Evolutionary conservation across 1,140 invertebrate species (phyloP).

Genomic region (Apis mellifera): DNA sequence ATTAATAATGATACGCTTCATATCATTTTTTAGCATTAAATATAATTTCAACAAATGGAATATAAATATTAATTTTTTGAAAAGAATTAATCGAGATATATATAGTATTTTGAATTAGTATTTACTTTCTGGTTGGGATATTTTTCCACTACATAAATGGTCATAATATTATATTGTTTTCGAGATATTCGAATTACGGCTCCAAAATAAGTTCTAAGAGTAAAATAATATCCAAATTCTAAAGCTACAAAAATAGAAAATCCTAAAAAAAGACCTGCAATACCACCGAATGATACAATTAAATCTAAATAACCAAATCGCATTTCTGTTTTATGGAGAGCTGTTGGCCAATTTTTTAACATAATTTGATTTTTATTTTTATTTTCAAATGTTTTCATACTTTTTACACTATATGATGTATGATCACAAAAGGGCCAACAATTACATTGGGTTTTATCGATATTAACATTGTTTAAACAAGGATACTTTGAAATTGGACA

Average conservation of each 20-base stretch:
- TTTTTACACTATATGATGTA: conserved; percentile 28
- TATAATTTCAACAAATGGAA: not conserved
- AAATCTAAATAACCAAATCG: conserved; percentile 90
- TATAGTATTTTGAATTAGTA: not conserved
- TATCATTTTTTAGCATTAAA: not conserved
- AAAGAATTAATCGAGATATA: conserved; percentile 5
- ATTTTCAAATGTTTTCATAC: not conserved
- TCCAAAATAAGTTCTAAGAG: conserved; percentile 84
- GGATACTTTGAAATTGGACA: conserved; percentile 7
- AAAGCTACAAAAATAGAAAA: conserved; percentile 88
- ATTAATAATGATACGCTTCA: not conserved
- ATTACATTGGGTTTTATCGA: not conserved
- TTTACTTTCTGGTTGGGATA: not conserved
- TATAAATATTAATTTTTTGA: not conserved
- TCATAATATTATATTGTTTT: conserved; percentile 30
- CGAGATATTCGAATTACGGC: conserved; percentile 56
- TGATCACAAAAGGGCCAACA: conserved; percentile 24
- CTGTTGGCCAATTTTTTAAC: conserved; percentile 84
- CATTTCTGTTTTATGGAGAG: conserved; percentile 88
- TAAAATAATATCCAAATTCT: conserved; percentile 89
- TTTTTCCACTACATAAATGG: conserved; percentile 25
- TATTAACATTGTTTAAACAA: not conserved
- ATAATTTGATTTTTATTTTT: not conserved
- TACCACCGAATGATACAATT: conserved; percentile 85
- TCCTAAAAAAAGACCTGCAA: conserved; percentile 88